These are phyloP conservation scores for Drosophila buzzatii DNA, from an alignment of 2,888 invertebrate genomes.

Conservation along the genomic window DNA sequence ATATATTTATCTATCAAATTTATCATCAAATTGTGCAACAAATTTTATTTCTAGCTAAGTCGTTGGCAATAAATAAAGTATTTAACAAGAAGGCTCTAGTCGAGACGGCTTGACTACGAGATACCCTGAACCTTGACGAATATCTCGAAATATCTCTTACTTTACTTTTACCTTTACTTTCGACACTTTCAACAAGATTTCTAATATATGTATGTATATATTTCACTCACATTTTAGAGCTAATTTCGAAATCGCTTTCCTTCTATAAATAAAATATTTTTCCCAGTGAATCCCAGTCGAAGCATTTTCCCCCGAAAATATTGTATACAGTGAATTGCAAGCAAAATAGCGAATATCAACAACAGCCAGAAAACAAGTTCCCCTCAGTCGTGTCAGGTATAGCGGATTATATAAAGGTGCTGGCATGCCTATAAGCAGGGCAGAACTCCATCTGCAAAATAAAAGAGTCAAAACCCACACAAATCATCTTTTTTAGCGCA, in stretches of 20 bases:
- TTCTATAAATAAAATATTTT: neutral
- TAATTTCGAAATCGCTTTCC: too few relatives aligned
- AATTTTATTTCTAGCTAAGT: conserved; percentile 8
- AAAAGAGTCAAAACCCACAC: conserved; percentile 20
- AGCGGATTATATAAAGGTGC: conserved; percentile 27
- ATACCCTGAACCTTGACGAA: too few relatives aligned
- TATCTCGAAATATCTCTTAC: too few relatives aligned
- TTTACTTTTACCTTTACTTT: too few relatives aligned
- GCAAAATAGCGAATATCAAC: neutral
- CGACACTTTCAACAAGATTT: too few relatives aligned
- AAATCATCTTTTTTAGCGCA: conserved; percentile 34
- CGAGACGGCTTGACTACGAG: too few relatives aligned
- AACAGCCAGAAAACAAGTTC: neutral
- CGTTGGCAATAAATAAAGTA: conserved; percentile 40
- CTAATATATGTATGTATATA: too few relatives aligned
- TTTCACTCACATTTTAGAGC: too few relatives aligned
- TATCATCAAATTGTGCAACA: conserved; percentile 28
- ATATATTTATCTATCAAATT: conserved; percentile 18
- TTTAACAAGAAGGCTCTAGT: conserved; percentile 2
- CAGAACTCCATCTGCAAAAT: conserved; percentile 19
- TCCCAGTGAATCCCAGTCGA: neutral
- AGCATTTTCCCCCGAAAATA: too few relatives aligned
- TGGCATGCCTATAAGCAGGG: conserved; percentile 31
- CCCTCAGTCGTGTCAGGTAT: conserved; percentile 1
- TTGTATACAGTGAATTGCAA: neutral